phyloP scores from a whole-genome alignment of 2,113 vertebrate species.

The Lipophrys pholis region DNA sequence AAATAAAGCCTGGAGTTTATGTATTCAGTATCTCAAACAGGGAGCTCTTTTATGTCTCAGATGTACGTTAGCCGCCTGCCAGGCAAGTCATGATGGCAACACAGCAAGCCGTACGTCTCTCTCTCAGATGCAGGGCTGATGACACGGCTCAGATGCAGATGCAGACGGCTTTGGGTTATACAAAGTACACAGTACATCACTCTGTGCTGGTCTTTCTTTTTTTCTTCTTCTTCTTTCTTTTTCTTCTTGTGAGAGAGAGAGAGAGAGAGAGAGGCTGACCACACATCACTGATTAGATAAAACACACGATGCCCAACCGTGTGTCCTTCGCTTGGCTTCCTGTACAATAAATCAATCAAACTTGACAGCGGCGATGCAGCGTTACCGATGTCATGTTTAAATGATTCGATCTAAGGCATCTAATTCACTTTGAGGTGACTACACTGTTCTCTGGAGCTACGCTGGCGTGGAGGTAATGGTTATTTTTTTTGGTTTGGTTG shows the following conservation, averaged over 20 bases:
- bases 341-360: constrained; percentile 32
- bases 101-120: constrained; percentile 46
- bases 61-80: constrained; percentile 57
- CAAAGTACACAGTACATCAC: constrained; percentile 6
- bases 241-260: not conserved
- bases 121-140: constrained; percentile 49
- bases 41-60: constrained; percentile 60
- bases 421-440: constrained; percentile 4
- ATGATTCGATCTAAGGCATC: constrained; percentile 9
- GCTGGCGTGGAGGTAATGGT: no score
- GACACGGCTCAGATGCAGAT: constrained; percentile 47
- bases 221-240: not conserved
- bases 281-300: constrained; percentile 28
- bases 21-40: constrained; percentile 55
- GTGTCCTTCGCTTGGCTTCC: constrained; percentile 25
- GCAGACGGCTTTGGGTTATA: constrained; percentile 21
- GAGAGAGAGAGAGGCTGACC: constrained; percentile 34
- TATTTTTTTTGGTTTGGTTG: no score
- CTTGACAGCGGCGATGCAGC: constrained; percentile 11
- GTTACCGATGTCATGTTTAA: constrained; percentile 8
- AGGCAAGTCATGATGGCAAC: constrained; percentile 50
- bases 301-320: not conserved
- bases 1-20: constrained; percentile 50
- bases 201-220: not conserved
- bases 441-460: no score